These are phyloP conservation scores for Vanessa atalanta DNA, from an alignment of 1,140 invertebrate species.

Conservation along the genomic window DNA sequence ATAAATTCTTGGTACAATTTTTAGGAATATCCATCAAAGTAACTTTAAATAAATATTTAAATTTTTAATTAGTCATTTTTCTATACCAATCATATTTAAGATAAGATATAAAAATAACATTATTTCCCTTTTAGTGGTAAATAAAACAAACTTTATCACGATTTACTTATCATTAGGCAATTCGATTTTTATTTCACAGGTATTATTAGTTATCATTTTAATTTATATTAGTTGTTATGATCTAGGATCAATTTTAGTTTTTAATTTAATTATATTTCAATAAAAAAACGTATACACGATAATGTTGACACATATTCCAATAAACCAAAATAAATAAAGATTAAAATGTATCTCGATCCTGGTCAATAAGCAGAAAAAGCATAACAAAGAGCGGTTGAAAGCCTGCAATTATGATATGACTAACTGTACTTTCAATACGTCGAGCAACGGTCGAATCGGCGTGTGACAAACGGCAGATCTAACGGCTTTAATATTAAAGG, in stretches of 20 bases:
- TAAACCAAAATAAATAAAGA: not conserved
- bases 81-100: not conserved
- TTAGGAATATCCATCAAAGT: no score
- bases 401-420: slow-evolving; percentile 20
- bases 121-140: slow-evolving; percentile 13
- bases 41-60: no score
- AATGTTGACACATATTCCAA: not conserved
- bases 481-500: slow-evolving; percentile 26
- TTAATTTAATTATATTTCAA: not conserved
- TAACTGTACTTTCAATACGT: slow-evolving; percentile 15
- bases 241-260: no score
- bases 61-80: no score
- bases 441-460: slow-evolving; percentile 12
- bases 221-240: no score
- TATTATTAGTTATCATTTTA: no score
- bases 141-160: not conserved
- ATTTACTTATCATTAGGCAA: no score
- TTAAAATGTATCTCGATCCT: not conserved
- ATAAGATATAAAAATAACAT: slow-evolving; percentile 12
- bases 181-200: no score
- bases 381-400: slow-evolving; percentile 10
- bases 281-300: not conserved
- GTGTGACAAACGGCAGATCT: slow-evolving; percentile 13
- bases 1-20: no score
- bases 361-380: slow-evolving; percentile 9